Evolutionary conservation across 1,140 invertebrate species (phyloP), one percentile per base, ranked within the genome.

Genomic region (Heliconius congener): DNA sequence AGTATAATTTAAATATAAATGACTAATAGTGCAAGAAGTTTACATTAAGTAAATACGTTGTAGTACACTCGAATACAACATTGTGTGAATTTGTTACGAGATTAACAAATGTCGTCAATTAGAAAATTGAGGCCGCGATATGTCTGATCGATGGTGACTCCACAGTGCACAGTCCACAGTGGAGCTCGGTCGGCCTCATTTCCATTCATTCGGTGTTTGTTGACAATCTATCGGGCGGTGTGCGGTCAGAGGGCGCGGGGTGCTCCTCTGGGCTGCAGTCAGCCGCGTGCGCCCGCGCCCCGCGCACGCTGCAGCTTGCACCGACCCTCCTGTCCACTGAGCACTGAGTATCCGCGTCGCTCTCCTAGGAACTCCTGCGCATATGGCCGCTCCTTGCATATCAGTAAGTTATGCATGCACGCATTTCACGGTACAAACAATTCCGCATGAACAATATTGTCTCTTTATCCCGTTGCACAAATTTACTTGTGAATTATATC

Each of bases 181-280:
- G 81, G 77, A 82, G 83, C 85, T 78, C 79, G 81, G 82, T 52
- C 87, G 86, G 84, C 86, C 85, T 92, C 85, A 89, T 91, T 93
- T 91, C 90, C 92, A 94, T 94, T 93, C 88, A 92, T 90, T 91
- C 83, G 87, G 83, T 89, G 87, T 88, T 89, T 90, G 90, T 93
- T 93, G 92, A 91, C 88, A 92, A 89, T 88, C 83, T 81, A 84
- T 83, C 83, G 83, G 82, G 80, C 80, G 85, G 84, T 84, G 85
- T 77, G 86, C 85, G 83, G 84, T 79, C 78, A 78, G 82, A 84
- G 81, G 83, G 82, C 83, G 85, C 78, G 88, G 87, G 87, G 88
- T 86, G 87, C 84, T 83, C 84, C 85, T 82, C 84, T 81, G 79
- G 74, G 83, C 85, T 89, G 90, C 91, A 93, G 91, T 93, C 88